Percentiles rank a stretch among this genome's conserved stretches.
Evolutionary conservation across 2,888 invertebrate species (phyloP).

Genomic region (Calameuta idolon): DNA sequence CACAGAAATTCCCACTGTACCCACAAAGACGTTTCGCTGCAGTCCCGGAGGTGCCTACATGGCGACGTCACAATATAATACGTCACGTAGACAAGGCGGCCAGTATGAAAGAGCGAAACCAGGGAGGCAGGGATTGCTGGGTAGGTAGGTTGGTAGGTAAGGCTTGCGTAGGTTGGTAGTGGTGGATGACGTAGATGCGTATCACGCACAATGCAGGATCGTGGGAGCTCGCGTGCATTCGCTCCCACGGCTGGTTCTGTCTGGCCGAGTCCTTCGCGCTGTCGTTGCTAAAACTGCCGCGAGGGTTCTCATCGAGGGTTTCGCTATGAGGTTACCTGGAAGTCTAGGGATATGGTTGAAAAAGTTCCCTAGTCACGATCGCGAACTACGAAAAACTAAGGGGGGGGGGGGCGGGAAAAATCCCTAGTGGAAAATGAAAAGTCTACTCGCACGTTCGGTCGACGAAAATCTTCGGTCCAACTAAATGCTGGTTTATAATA

Average conservation of each 20-base stretch:
- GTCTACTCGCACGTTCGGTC: neutral
- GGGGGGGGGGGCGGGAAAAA: too few relatives aligned
- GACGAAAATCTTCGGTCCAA: neutral
- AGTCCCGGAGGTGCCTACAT: neutral
- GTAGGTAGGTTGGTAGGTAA: conserved; percentile 43
- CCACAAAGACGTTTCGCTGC: neutral
- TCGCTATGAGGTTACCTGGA: too few relatives aligned
- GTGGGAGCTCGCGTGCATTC: conserved; percentile 59
- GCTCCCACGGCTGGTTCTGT: conserved; percentile 62
- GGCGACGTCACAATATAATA: neutral
- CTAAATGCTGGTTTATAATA: conserved; percentile 26
- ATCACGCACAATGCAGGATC: conserved; percentile 53
- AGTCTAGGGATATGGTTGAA: too few relatives aligned
- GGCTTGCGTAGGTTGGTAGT: conserved; percentile 19
- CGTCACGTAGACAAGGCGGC: neutral
- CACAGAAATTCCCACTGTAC: neutral
- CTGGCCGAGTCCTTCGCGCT: conserved; percentile 33
- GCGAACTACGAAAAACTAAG: too few relatives aligned
- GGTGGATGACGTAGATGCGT: conserved; percentile 62
- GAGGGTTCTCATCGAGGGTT: conserved; percentile 54
- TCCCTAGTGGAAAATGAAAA: neutral
- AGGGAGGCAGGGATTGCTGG: conserved; percentile 26
- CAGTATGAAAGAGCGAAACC: neutral
- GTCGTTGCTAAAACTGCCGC: conserved; percentile 51
- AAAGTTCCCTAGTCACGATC: too few relatives aligned